Evolutionary conservation across 2,888 invertebrate species (phyloP).

Genomic region (Lasioglossum oenotherae): DNA sequence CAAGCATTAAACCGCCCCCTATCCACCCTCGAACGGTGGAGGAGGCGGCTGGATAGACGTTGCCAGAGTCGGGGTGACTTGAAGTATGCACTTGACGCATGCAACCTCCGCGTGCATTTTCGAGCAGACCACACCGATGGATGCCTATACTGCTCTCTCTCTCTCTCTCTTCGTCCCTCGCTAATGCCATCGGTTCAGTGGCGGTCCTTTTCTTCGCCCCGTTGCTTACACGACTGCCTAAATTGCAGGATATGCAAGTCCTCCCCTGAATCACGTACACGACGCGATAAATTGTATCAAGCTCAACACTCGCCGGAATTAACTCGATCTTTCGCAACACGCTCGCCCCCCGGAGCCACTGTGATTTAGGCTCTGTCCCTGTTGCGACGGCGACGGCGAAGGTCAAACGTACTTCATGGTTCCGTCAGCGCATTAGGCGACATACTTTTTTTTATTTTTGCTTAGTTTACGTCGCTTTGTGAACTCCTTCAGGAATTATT

Average conservation of each 20-base stretch:
- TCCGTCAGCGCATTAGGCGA: too few relatives aligned
- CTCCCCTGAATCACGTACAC: slow-evolving; percentile 42
- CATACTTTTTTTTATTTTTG: too few relatives aligned
- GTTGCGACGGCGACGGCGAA: too few relatives aligned
- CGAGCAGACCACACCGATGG: slow-evolving; percentile 29
- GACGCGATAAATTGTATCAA: slow-evolving; percentile 58
- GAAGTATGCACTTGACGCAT: slow-evolving; percentile 81
- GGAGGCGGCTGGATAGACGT: slow-evolving; percentile 59
- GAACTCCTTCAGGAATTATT: too few relatives aligned
- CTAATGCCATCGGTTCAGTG: slow-evolving; percentile 52
- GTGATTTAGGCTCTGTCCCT: not conserved
- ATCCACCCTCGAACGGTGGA: slow-evolving; percentile 48
- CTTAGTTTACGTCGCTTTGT: too few relatives aligned
- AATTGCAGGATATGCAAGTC: not conserved
- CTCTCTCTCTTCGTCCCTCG: slow-evolving; percentile 34
- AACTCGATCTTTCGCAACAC: slow-evolving; percentile 50
- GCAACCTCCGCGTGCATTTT: slow-evolving; percentile 70
- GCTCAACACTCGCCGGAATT: slow-evolving; percentile 52
- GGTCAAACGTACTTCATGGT: too few relatives aligned
- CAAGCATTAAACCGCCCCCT: slow-evolving; percentile 58
- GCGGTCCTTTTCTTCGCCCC: slow-evolving; percentile 52
- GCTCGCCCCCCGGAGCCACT: not conserved
- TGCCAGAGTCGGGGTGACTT: slow-evolving; percentile 71
- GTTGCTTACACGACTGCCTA: slow-evolving; percentile 27
- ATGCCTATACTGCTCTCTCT: slow-evolving; percentile 39